Base-by-base conservation (phyloP, 2,797 vertebrate genomes). In the Mallotus villosus region DNA sequence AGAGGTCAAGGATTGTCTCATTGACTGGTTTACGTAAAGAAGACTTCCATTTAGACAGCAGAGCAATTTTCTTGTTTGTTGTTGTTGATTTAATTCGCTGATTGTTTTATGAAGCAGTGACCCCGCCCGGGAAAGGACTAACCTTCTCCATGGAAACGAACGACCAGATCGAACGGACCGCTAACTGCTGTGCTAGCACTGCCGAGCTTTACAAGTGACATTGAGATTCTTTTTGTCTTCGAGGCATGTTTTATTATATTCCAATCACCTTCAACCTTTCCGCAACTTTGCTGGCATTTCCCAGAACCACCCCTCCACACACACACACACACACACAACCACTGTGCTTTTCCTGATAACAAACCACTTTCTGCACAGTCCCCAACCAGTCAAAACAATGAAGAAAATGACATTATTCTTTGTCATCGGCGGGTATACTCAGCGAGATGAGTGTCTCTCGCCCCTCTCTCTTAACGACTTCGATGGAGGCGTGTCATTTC, bases 1-100 rank as follows among this genome's bases (percentile, higher is more conserved):
- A 68, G 68, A 72, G 73, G 76, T 80, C 77, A 77, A 72, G 60
- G 72, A 25, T 68, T 62, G 46, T 49, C 19, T 24, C n/a, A 19
- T n/a, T 32, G 1, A 53, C 9, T 41, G 37, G 37, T 2, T 2
- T 2, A 41, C 37, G 1, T 41, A 5, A 41, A 41, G 37, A 41
- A 9, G 7, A 8, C 37, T 11, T 1, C 0, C 37, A 0, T 32
- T 32, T 7, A 32, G 32, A 32, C 32, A 32, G 4, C 32, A 32
- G 32, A 7, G 32, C 32, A 32, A 0, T 32, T 32, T 32, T 32
- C 32, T 8, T 34, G 32, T 34, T 41, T 7, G 34, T 29, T 58
- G n/a, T n/a, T n/a, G n/a, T 22, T 65, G 62, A 32, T 64, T 0
- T 34, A 37, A 12, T 21, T 9, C 22, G 9, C 34, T 8, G 32